These are phyloP conservation scores for Mechanitis mazaeus DNA, from an alignment of 2,888 invertebrate species.

Conservation along the genomic window DNA sequence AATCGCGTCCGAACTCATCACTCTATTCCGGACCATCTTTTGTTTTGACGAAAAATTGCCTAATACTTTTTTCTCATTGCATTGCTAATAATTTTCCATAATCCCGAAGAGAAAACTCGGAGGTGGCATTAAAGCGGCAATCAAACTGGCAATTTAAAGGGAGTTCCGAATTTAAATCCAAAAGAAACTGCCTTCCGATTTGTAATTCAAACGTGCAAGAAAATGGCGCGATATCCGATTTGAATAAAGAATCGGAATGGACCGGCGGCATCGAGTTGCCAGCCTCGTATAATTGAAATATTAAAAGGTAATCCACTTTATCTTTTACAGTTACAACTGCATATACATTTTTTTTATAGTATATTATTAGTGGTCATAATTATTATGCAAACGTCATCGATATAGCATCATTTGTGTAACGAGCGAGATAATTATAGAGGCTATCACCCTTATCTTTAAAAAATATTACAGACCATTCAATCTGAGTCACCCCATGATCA, in stretches of 20 bases:
- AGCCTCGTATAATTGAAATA: slow-evolving; percentile 19
- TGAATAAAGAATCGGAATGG: slow-evolving; percentile 53
- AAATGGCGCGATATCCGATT: slow-evolving; percentile 62
- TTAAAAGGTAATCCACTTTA: slow-evolving; percentile 7
- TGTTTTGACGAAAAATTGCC: slow-evolving; percentile 32
- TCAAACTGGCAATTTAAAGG: slow-evolving; percentile 68
- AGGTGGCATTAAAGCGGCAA: slow-evolving; percentile 67
- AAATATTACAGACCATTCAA: slow-evolving; percentile 39
- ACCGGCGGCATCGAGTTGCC: slow-evolving; percentile 22
- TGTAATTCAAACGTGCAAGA: slow-evolving; percentile 72
- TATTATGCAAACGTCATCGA: slow-evolving; percentile 26
- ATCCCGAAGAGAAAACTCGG: slow-evolving; percentile 55
- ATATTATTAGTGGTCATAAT: too few species aligned
- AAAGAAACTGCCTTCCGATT: slow-evolving; percentile 69
- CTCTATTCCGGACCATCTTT: slow-evolving; percentile 33
- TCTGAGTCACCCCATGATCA: slow-evolving; percentile 50
- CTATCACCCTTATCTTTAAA: slow-evolving; percentile 39
- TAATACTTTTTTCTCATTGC: slow-evolving; percentile 34
- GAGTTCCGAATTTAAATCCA: slow-evolving; percentile 60
- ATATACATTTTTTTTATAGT: too few species aligned
- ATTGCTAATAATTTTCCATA: slow-evolving; percentile 42
- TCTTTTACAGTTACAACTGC: background rate
- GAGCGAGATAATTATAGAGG: slow-evolving; percentile 32
- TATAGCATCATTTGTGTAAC: slow-evolving; percentile 25
- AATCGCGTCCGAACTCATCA: slow-evolving; percentile 48